Conservation (phyloP, 2,797 vertebrate species). For the Sternotherus odoratus region DNA sequence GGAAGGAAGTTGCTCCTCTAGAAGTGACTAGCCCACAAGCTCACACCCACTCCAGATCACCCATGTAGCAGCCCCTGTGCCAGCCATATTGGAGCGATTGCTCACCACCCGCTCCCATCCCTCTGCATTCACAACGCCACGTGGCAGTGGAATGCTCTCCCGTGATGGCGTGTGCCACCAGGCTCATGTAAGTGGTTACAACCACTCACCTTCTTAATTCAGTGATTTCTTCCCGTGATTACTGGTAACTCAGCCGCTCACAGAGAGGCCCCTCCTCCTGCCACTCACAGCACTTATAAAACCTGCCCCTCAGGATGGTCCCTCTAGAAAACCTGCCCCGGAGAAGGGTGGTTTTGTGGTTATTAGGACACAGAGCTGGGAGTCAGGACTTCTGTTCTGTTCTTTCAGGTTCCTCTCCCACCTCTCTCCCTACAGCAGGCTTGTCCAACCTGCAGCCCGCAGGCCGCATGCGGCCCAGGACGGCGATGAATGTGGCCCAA, state of each 20-base stretch:
- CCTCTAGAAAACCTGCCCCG: background rate
- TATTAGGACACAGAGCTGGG: background rate
- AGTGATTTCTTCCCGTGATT: background rate
- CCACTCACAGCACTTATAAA: background rate
- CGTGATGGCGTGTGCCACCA: background rate
- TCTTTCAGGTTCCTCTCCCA: background rate
- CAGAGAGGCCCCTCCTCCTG: background rate
- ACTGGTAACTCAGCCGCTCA: background rate
- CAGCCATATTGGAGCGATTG: background rate
- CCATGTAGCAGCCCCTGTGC: background rate
- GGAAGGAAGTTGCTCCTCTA: background rate
- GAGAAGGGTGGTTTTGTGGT: background rate
- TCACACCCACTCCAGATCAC: background rate
- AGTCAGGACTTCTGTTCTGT: background rate
- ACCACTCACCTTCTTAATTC: background rate
- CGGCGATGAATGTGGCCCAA: too few relatives aligned
- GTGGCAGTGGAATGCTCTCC: background rate
- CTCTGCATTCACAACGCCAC: background rate
- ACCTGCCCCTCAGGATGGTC: background rate
- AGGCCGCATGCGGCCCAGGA: too few relatives aligned
- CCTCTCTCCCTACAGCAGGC: background rate
- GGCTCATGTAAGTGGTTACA: background rate
- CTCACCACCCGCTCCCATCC: background rate
- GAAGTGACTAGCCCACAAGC: background rate
- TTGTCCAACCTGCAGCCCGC: too few relatives aligned